Conservation (phyloP, 2,797 vertebrate species). For the Lithobates pipiens region DNA sequence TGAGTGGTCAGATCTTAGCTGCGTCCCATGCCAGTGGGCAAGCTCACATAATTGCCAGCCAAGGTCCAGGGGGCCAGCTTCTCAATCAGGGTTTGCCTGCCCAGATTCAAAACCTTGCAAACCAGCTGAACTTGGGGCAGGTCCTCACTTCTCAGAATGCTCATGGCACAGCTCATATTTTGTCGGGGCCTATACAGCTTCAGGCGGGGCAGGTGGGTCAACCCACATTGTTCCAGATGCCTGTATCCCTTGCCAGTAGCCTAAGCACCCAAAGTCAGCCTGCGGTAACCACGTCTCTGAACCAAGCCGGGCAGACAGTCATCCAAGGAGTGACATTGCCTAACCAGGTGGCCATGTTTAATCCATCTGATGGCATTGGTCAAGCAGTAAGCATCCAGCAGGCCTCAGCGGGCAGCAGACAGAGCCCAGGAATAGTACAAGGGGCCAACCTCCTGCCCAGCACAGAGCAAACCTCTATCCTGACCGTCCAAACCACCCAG, state of each 20-base stretch:
- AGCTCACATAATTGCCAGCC: conserved; percentile 86
- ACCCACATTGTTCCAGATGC: conserved; percentile 93
- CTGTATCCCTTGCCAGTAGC: conserved; percentile 84
- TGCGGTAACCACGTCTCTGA: conserved; percentile 71
- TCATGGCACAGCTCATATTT: conserved; percentile 88
- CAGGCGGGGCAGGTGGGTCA: conserved; percentile 90
- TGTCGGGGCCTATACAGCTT: conserved; percentile 89
- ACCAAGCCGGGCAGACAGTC: conserved; percentile 76
- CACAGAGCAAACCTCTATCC: conserved; percentile 71
- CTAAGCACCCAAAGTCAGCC: conserved; percentile 84
- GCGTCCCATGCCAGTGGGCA: conserved; percentile 80
- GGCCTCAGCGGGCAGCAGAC: conserved; percentile 70
- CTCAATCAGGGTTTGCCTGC: conserved; percentile 87
- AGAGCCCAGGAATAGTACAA: conserved; percentile 73
- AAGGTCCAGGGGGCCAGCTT: conserved; percentile 86
- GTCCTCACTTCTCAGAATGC: conserved; percentile 88
- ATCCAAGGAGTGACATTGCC: conserved; percentile 91
- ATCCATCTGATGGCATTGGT: conserved; percentile 79
- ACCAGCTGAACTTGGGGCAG: conserved; percentile 85
- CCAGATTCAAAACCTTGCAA: conserved; percentile 82
- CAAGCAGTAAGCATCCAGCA: conserved; percentile 84
- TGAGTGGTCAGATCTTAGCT: conserved; percentile 84
- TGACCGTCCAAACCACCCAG: conserved; percentile 77
- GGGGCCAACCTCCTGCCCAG: conserved; percentile 72
- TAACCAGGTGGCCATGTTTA: conserved; percentile 82